phyloP scores from a whole-genome alignment of 2,888 invertebrate genomes.

The Agrotis segetum region DNA sequence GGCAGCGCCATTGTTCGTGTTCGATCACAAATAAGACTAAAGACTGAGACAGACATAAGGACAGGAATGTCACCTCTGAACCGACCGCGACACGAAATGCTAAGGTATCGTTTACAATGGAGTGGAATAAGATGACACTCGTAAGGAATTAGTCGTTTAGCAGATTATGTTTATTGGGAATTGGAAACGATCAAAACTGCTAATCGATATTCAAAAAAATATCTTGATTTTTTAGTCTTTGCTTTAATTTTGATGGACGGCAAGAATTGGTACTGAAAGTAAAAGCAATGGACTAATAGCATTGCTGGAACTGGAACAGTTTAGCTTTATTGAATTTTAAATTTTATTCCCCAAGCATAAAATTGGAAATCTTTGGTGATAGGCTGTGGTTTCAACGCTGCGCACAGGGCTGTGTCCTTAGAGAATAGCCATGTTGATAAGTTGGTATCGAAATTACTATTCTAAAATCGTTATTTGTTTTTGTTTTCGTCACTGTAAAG shows the following conservation, averaged over 20 bases:
- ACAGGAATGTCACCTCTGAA: slow-evolving; percentile 64
- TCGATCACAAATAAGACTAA: slow-evolving; percentile 24
- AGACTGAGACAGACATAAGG: slow-evolving; percentile 24
- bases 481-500: not conserved
- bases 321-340: too few species aligned
- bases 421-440: too few species aligned
- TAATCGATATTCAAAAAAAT: too few species aligned
- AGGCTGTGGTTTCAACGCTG: too few species aligned
- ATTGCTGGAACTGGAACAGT: too few species aligned
- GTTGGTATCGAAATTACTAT: not conserved
- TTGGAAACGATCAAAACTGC: not conserved
- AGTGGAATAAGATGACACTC: not conserved
- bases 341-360: too few species aligned
- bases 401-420: too few species aligned
- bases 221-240: too few species aligned
- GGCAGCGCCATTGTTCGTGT: slow-evolving; percentile 15
- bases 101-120: slow-evolving; percentile 34
- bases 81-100: slow-evolving; percentile 29
- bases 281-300: too few species aligned
- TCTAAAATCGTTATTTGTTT: not conserved
- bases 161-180: not conserved
- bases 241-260: too few species aligned
- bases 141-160: not conserved
- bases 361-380: too few species aligned
- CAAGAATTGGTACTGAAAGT: too few species aligned